Evolutionary conservation across 2,797 vertebrate species (phyloP), one percentile per base, ranked within the genome.

Genomic region (Remorina albescens): DNA sequence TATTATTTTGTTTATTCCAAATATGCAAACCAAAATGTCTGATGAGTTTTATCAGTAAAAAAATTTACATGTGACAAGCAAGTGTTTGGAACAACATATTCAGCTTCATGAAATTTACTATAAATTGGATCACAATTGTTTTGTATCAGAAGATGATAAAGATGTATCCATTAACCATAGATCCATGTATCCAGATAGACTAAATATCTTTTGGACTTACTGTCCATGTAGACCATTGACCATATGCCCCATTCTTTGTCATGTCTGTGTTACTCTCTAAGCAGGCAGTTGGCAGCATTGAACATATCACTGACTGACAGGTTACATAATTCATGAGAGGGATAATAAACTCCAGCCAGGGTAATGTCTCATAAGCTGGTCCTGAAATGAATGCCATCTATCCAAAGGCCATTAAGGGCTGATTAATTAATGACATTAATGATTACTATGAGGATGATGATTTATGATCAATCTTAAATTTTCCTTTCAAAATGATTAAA

Each of bases 271-370:
- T 74, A 28, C 63, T 75, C 26, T 77, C 36, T 41, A 34, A 78
- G 66, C 65, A 71, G 74, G 36, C 67, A 84, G 75, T 47, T 70
- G 47, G 21, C 47, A 85, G 76, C 82, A 84, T 78, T 65, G 55
- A 76, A 57, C 67, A 55, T 71, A 81, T 91, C 81, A 86, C 39
- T 90, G 80, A 82, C 81, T 51, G 57, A 58, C 53, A 41, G 39
- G 50, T 28, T 92, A 3, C 68, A 92, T 93, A 90, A 93, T 91
- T 93, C 53, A 93, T 90, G 67, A 77, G 60, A 75, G 18, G 56
- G 71, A 84, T 77, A 82, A 82, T 85, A 86, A 68, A 82, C 64
- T 76, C 58, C n/a, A 46, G 71, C 57, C 49, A 64, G 61, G 73
- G 50, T 69, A 62, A 83, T 83, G 65, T 70, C 53, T 74, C 51